Percentiles rank a stretch among this genome's conserved stretches.
These are phyloP conservation scores for Callyntrura guangdongensis DNA, from an alignment of 2,888 invertebrate species.

Conservation along the genomic window DNA sequence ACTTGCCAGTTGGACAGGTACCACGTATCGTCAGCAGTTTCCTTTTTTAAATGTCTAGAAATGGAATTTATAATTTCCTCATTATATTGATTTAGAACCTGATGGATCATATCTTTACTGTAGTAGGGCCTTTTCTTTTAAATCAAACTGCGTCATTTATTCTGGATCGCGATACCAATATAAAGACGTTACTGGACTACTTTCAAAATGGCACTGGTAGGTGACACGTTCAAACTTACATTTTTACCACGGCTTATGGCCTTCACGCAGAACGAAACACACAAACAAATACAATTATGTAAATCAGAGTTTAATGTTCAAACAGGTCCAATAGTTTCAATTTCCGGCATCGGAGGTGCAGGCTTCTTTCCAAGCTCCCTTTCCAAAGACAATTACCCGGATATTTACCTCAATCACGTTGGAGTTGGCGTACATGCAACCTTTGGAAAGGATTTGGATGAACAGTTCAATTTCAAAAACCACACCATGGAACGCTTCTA, in stretches of 20 bases:
- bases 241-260: no score
- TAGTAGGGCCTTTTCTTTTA: conserved; percentile 81
- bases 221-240: no score
- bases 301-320: not conserved
- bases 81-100: conserved; percentile 40
- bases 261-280: no score
- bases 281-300: no score
- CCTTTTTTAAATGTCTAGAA: not conserved
- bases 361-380: conserved; percentile 79
- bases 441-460: conserved; percentile 76
- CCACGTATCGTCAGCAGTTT: not conserved
- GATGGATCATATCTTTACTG: conserved; percentile 77
- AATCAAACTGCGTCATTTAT: conserved; percentile 79
- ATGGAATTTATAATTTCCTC: not conserved
- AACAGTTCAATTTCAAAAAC: conserved; percentile 70
- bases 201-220: conserved; percentile 80
- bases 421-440: conserved; percentile 77
- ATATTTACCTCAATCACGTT: conserved; percentile 71
- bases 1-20: conserved; percentile 78
- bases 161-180: conserved; percentile 78
- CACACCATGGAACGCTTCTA: conserved; percentile 79
- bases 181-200: conserved; percentile 76
- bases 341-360: conserved; percentile 78
- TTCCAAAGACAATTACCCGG: conserved; percentile 72
- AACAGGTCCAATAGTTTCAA: conserved; percentile 71